Evolutionary conservation across 2,888 invertebrate species (phyloP).

Genomic region (Dolichopus griseipennis): DNA sequence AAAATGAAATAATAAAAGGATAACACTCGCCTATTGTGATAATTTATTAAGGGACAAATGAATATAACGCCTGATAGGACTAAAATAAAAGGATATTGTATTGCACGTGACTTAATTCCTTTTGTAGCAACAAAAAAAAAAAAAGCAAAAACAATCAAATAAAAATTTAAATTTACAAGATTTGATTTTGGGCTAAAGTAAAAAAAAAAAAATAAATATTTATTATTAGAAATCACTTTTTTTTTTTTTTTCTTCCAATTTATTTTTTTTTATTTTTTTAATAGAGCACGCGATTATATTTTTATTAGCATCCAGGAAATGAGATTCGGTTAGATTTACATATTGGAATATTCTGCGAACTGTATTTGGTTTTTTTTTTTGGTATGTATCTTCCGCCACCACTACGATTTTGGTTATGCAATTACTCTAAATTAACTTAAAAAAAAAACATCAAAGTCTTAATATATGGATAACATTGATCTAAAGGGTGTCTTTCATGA

Average conservation of each 20-base stretch:
- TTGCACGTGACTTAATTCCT: background rate
- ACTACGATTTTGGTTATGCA: background rate
- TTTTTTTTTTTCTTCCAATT: too few relatives aligned
- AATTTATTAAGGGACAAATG: constrained; percentile 6
- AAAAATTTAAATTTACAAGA: background rate
- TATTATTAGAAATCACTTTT: background rate
- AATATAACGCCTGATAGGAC: background rate
- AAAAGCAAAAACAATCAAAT: too few relatives aligned
- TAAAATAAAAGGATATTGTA: constrained; percentile 1
- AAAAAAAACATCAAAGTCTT: too few relatives aligned
- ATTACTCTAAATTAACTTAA: background rate
- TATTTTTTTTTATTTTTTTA: too few relatives aligned
- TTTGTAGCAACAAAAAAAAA: background rate
- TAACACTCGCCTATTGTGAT: constrained; percentile 3
- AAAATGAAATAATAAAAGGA: background rate
- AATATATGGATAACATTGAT: too few relatives aligned
- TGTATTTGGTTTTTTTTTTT: background rate
- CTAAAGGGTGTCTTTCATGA: too few relatives aligned
- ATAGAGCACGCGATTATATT: background rate
- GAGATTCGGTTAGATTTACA: background rate
- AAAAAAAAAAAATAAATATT: too few relatives aligned
- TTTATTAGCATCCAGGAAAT: background rate
- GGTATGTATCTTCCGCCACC: too few relatives aligned
- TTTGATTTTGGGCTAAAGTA: background rate
- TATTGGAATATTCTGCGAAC: background rate